These are phyloP conservation scores for Cerastis leucographa DNA, from an alignment of 2,888 invertebrate genomes.

Conservation along the genomic window DNA sequence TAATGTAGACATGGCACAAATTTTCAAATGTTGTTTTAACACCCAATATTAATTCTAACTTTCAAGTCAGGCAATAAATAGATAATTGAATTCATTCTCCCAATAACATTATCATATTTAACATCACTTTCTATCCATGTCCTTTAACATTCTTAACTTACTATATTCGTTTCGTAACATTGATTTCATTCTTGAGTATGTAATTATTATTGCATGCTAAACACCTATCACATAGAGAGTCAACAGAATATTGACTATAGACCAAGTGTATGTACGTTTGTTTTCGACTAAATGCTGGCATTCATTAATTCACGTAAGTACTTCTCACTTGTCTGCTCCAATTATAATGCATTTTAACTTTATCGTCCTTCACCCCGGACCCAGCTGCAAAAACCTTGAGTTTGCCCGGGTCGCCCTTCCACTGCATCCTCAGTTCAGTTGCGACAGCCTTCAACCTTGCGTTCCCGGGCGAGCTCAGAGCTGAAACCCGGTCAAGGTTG, in stretches of 20 bases:
- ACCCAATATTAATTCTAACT: background rate
- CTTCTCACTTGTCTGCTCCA: background rate
- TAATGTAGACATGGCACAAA: background rate
- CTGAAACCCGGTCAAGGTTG: conserved; percentile 58
- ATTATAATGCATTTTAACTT: background rate
- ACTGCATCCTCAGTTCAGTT: conserved; percentile 37
- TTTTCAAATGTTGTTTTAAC: background rate
- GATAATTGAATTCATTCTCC: background rate
- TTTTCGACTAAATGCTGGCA: background rate
- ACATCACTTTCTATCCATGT: background rate
- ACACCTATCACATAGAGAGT: background rate
- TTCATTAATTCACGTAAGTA: background rate
- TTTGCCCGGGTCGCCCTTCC: conserved; percentile 23
- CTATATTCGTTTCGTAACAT: background rate
- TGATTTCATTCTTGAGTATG: background rate
- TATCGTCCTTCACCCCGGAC: background rate
- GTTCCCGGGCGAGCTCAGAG: conserved; percentile 38
- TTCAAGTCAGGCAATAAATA: background rate
- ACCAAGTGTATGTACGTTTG: background rate
- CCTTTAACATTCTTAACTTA: background rate
- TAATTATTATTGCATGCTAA: background rate
- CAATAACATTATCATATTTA: background rate
- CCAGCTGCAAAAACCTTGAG: conserved; percentile 29
- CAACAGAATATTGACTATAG: background rate
- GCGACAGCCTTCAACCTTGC: conserved; percentile 33